Evolutionary conservation across 2,113 vertebrate species (phyloP).

Genomic region (Oryzias celebensis): DNA sequence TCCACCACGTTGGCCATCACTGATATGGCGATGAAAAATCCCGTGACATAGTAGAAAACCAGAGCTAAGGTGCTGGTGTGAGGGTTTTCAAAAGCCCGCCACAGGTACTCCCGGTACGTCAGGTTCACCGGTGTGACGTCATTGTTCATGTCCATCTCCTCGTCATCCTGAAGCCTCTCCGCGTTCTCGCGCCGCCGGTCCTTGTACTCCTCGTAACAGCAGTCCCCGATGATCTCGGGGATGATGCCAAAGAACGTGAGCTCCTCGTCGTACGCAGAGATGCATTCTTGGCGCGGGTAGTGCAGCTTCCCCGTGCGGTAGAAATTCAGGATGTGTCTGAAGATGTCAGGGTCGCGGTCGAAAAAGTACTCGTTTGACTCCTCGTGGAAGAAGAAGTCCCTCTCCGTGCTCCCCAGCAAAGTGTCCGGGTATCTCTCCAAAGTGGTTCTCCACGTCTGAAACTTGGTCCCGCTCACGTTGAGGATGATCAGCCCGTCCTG

Average conservation of each 20-base stretch:
- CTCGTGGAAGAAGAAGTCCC: slow-evolving; percentile 98
- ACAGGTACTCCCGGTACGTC: slow-evolving; percentile 90
- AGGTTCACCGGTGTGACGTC: slow-evolving; percentile 86
- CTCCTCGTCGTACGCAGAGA: slow-evolving; percentile 96
- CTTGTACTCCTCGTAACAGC: slow-evolving; percentile 99
- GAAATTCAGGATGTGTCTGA: slow-evolving; percentile 96
- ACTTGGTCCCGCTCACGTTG: slow-evolving; percentile 94
- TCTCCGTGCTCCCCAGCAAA: slow-evolving; percentile 92
- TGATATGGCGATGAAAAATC: slow-evolving; percentile 98
- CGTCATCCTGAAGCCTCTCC: slow-evolving; percentile 92
- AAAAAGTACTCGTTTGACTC: slow-evolving; percentile 98
- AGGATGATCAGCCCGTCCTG: slow-evolving; percentile 94
- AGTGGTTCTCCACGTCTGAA: slow-evolving; percentile 97
- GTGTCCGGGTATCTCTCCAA: slow-evolving; percentile 96
- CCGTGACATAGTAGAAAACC: slow-evolving; percentile 98
- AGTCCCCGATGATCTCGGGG: slow-evolving; percentile 97
- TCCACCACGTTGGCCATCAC: slow-evolving; percentile 98
- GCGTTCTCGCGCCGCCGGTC: slow-evolving; percentile 93
- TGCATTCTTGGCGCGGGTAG: slow-evolving; percentile 97
- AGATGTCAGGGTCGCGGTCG: slow-evolving; percentile 98
- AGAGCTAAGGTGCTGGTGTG: slow-evolving; percentile 97
- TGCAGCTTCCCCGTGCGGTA: slow-evolving; percentile 97
- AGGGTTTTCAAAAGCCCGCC: slow-evolving; percentile 98
- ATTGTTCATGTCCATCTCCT: slow-evolving; percentile 83
- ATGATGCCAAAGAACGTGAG: slow-evolving; percentile 97